These are phyloP conservation scores for Mythimna loreyi DNA, from an alignment of 2,888 invertebrate species.

Conservation along the genomic window DNA sequence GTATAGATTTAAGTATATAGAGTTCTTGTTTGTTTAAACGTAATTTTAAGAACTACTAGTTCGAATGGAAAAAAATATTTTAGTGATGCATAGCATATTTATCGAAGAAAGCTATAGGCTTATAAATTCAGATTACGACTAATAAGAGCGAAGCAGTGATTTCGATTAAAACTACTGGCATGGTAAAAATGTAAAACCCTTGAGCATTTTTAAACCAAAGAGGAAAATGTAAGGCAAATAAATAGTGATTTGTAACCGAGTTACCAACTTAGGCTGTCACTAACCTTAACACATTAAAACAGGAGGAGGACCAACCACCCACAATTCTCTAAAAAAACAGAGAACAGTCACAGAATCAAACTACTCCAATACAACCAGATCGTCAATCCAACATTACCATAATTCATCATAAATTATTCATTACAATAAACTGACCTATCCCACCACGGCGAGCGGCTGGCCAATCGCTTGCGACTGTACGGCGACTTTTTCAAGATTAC, in stretches of 20 bases:
- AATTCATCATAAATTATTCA: constrained; percentile 78
- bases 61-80: no score
- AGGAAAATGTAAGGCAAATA: background rate
- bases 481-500: constrained; percentile 82
- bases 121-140: no score
- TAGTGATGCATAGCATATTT: no score
- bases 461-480: constrained; percentile 63
- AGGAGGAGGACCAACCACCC: constrained; percentile 14
- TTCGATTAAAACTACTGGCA: no score
- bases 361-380: constrained; percentile 56
- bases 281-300: constrained; percentile 2
- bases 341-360: constrained; percentile 40
- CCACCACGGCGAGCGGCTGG: constrained; percentile 64
- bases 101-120: no score
- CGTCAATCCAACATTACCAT: constrained; percentile 72
- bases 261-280: background rate
- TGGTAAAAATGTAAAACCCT: no score
- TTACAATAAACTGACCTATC: constrained; percentile 74
- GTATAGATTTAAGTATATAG: no score
- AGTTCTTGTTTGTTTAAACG: no score
- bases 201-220: no score
- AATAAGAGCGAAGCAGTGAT: no score
- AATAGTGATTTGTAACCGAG: background rate
- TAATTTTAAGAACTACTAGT: no score
- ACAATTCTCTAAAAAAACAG: constrained; percentile 39